Percentiles rank a stretch among this genome's conserved stretches.
Evolutionary conservation across 2,113 vertebrate species (phyloP).

Genomic region (Regulus satrapa): DNA sequence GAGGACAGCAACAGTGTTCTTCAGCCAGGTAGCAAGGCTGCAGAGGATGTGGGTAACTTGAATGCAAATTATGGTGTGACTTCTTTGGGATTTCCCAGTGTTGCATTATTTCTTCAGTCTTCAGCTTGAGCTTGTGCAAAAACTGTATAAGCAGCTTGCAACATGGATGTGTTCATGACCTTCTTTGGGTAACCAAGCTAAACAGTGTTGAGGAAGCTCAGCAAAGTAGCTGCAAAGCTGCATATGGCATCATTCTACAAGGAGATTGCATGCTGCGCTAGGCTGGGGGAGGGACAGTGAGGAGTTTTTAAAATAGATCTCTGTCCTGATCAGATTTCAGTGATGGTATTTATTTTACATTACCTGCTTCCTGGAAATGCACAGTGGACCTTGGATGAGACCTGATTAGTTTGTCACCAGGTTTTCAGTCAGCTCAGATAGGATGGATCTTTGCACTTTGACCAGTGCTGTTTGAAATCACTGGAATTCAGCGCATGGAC

Average conservation of each 20-base stretch:
- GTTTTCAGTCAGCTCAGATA: background rate
- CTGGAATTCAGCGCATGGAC: background rate
- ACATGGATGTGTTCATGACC: background rate
- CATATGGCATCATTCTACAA: background rate
- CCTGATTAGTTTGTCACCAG: background rate
- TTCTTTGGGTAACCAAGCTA: background rate
- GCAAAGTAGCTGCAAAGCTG: background rate
- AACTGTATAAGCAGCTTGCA: background rate
- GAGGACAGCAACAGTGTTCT: background rate
- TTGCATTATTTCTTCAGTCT: background rate
- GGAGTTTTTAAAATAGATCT: background rate
- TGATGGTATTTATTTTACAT: background rate
- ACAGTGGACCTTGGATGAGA: background rate
- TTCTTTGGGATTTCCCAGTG: background rate
- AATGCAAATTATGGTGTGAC: background rate
- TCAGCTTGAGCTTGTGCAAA: background rate
- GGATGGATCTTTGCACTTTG: conserved; percentile 46
- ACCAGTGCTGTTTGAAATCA: background rate
- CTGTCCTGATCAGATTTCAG: background rate
- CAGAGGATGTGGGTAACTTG: background rate
- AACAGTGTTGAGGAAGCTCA: background rate
- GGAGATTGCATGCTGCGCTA: background rate
- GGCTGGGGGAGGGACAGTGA: background rate
- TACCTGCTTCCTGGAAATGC: background rate
- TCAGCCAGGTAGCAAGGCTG: background rate